Percentiles rank a stretch among this genome's conserved stretches.
These are phyloP conservation scores for Fukomys damarensis DNA, from an alignment of 2,113 vertebrate species.

Conservation along the genomic window DNA sequence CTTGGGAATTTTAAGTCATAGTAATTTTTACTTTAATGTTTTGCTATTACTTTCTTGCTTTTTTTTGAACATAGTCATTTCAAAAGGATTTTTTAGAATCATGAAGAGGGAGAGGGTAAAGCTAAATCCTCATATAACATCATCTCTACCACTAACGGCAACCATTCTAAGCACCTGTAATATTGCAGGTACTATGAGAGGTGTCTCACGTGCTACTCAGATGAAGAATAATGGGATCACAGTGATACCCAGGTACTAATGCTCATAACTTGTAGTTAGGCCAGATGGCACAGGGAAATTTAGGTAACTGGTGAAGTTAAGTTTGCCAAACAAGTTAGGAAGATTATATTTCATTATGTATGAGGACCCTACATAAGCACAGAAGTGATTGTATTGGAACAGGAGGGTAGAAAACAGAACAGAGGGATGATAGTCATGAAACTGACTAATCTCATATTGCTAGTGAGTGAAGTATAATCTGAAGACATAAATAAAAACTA, in stretches of 20 bases:
- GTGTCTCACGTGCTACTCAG: neutral
- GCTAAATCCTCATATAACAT: neutral
- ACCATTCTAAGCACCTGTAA: slow-evolving; percentile 10
- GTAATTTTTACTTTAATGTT: neutral
- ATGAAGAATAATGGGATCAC: neutral
- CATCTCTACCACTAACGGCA: neutral
- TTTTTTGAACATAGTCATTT: neutral
- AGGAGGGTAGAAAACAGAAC: neutral
- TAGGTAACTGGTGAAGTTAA: neutral
- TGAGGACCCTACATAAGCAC: neutral
- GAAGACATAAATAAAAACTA: neutral
- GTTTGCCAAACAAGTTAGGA: neutral
- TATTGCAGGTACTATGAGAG: neutral
- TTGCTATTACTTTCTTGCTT: neutral
- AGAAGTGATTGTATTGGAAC: neutral
- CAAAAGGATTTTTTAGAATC: neutral
- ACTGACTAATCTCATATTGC: neutral
- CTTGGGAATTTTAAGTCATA: neutral
- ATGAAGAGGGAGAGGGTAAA: neutral
- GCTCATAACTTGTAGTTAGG: neutral
- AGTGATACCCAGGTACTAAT: neutral
- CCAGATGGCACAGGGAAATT: neutral
- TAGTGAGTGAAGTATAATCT: too few relatives aligned
- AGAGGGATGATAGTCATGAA: rapidly evolving
- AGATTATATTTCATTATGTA: neutral